Evolutionary conservation across 2,797 vertebrate genomes (phyloP).

Genomic region (Protosalanx chinensis): DNA sequence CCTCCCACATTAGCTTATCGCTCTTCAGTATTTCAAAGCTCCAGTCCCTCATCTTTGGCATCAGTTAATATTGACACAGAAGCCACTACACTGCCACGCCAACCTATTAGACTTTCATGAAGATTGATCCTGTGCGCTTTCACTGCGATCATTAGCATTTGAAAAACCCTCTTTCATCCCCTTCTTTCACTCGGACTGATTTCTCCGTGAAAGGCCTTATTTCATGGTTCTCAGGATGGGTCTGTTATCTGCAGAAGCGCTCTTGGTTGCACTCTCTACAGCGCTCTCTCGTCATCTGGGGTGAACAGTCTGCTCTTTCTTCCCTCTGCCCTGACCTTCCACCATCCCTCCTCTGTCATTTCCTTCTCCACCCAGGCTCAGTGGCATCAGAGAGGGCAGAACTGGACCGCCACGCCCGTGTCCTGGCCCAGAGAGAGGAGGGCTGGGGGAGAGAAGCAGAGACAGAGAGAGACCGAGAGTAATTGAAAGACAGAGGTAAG

Average conservation of each 20-base stretch:
- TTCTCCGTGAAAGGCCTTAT: conserved; percentile 1
- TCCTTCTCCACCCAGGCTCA: conserved; percentile 20
- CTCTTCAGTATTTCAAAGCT: conserved; percentile 11
- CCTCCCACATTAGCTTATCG: conserved; percentile 22
- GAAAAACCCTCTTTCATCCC: conserved; percentile 7
- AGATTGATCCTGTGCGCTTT: conserved; percentile 34
- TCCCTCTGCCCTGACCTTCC: neutral
- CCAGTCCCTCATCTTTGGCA: conserved; percentile 7
- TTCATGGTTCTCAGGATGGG: too few species aligned
- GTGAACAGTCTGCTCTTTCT: neutral
- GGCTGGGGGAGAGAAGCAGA: neutral
- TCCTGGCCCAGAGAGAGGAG: neutral
- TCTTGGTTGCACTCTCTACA: neutral
- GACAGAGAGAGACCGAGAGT: neutral
- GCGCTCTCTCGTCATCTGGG: neutral
- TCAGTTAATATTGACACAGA: conserved; percentile 38
- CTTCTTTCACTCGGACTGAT: neutral
- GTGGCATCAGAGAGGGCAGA: neutral
- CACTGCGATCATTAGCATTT: conserved; percentile 26
- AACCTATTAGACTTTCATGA: conserved; percentile 50
- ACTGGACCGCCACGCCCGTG: neutral
- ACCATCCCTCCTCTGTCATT: conserved; percentile 13
- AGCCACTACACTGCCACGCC: conserved; percentile 18
- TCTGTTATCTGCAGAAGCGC: neutral
- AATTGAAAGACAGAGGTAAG: neutral